These are phyloP conservation scores for Glaucomys volans DNA, from an alignment of 2,113 vertebrate species.

Conservation along the genomic window DNA sequence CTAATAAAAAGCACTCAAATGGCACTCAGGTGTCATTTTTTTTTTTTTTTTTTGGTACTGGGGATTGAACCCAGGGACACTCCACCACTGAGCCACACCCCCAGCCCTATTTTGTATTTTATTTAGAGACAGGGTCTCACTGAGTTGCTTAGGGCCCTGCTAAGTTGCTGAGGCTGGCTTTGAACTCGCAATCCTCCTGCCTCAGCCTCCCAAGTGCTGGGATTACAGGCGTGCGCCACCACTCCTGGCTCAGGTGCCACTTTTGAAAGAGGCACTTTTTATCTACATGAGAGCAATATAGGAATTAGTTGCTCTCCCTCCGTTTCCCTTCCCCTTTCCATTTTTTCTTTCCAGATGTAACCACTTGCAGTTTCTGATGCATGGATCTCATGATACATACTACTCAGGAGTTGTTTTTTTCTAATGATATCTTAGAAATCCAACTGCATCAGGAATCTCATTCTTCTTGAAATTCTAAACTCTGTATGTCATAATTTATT, in stretches of 20 bases:
- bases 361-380: background rate
- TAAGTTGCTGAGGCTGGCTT: too few species aligned
- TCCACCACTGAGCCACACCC: too few species aligned
- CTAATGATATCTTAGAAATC: background rate
- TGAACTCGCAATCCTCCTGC: too few species aligned
- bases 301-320: background rate
- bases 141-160: too few species aligned
- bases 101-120: too few species aligned
- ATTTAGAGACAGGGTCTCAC: too few species aligned
- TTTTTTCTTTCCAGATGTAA: background rate
- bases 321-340: background rate
- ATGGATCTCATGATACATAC: background rate
- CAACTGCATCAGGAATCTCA: background rate
- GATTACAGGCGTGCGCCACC: too few species aligned
- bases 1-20: background rate
- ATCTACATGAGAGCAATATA: background rate
- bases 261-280: background rate
- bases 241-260: too few species aligned
- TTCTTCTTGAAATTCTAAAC: background rate
- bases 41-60: too few species aligned
- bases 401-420: background rate
- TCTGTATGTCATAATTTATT: background rate
- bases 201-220: too few species aligned
- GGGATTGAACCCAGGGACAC: too few species aligned
- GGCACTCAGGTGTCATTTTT: background rate